These are phyloP conservation scores for Eledona agricola DNA, from an alignment of 2,888 invertebrate species.

Conservation along the genomic window DNA sequence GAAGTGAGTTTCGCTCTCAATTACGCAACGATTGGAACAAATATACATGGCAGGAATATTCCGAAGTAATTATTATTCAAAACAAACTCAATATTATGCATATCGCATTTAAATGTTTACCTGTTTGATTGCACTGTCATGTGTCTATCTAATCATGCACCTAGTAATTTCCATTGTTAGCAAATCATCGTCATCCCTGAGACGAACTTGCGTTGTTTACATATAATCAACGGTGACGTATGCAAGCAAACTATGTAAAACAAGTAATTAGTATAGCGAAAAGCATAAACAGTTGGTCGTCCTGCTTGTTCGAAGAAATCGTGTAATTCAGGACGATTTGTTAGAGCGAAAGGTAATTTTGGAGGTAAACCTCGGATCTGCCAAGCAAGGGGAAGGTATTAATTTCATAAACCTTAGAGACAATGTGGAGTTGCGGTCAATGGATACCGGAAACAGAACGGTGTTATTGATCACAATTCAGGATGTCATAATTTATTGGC, in stretches of 20 bases:
- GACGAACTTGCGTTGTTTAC: too few relatives aligned
- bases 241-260: too few relatives aligned
- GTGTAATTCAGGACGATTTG: constrained; percentile 19
- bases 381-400: constrained; percentile 13
- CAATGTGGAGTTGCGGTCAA: constrained; percentile 17
- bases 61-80: too few relatives aligned
- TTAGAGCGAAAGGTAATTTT: constrained; percentile 17
- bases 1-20: too few relatives aligned
- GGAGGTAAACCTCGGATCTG: constrained; percentile 21
- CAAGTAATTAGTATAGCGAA: too few relatives aligned
- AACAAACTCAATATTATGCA: too few relatives aligned
- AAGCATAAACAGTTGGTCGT: too few relatives aligned
- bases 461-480: constrained; percentile 22
- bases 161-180: constrained; percentile 9
- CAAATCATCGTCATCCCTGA: constrained; percentile 3
- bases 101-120: too few relatives aligned
- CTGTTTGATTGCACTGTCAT: constrained; percentile 6
- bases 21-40: too few relatives aligned
- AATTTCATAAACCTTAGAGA: constrained; percentile 24
- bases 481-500: constrained; percentile 12
- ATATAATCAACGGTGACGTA: too few relatives aligned
- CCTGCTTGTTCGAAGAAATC: too few relatives aligned
- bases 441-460: constrained; percentile 9
- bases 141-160: neutral
- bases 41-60: too few relatives aligned